Conservation (phyloP, 2,797 vertebrate species). For the Silurus lanzhouensis region DNA sequence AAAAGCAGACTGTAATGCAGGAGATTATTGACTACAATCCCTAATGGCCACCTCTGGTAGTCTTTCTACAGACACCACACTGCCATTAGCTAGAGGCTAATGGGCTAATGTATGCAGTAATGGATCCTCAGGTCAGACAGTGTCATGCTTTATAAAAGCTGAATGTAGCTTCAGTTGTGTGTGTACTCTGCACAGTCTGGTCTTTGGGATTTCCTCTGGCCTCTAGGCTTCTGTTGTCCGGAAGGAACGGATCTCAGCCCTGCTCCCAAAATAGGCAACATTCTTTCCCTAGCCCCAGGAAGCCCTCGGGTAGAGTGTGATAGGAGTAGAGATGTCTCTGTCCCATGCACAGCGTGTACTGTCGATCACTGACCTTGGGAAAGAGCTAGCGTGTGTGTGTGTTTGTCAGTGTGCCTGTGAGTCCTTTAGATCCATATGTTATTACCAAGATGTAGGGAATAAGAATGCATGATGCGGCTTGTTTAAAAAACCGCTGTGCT, state of each 20-base stretch:
- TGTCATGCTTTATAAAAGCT: slow-evolving; percentile 42
- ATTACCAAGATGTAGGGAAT: slow-evolving; percentile 9
- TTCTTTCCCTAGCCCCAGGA: slow-evolving; percentile 77
- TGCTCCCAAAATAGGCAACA: slow-evolving; percentile 74
- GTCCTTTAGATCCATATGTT: slow-evolving; percentile 11
- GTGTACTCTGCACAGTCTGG: slow-evolving; percentile 64
- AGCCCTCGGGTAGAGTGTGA: slow-evolving; percentile 68
- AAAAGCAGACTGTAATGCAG: slow-evolving; percentile 49
- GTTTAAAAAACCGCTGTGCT: slow-evolving; percentile 8
- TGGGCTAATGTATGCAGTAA: slow-evolving; percentile 57
- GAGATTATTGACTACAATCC: slow-evolving; percentile 53
- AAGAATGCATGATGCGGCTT: neutral
- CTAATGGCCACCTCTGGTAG: slow-evolving; percentile 50
- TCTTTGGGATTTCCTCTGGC: slow-evolving; percentile 69
- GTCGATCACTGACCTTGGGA: slow-evolving; percentile 42
- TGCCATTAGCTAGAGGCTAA: slow-evolving; percentile 56
- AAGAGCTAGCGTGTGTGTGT: slow-evolving; percentile 27
- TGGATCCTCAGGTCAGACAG: slow-evolving; percentile 54
- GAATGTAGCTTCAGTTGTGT: slow-evolving; percentile 40
- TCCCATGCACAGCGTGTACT: slow-evolving; percentile 10
- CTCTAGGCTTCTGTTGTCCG: slow-evolving; percentile 67
- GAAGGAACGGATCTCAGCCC: slow-evolving; percentile 65
- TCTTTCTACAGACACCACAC: slow-evolving; percentile 48
- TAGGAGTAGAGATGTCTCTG: slow-evolving; percentile 51
- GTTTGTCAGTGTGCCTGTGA: slow-evolving; percentile 18